Percentiles rank a stretch among this genome's conserved stretches.
These are phyloP conservation scores for Meda fulgida DNA, from an alignment of 2,797 vertebrate genomes.

Conservation along the genomic window DNA sequence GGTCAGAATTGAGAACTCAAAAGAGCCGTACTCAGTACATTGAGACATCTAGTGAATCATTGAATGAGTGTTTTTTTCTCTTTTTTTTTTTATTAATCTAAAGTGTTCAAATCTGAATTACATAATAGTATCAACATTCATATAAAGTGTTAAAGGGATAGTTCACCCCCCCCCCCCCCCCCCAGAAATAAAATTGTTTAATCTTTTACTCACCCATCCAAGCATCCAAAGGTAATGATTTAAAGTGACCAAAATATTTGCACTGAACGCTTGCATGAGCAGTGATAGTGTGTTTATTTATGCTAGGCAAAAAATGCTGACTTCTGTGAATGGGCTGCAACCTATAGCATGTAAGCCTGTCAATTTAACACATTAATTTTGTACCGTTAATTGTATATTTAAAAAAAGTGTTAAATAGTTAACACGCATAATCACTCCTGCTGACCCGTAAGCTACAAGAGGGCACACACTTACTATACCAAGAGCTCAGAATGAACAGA, in stretches of 20 bases:
- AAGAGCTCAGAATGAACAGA: background rate
- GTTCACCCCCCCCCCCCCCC: too few species aligned
- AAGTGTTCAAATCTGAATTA: background rate
- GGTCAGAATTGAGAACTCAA: slow-evolving; percentile 9
- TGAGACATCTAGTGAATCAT: background rate
- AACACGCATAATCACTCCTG: background rate
- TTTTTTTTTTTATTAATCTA: background rate
- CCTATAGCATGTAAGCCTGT: background rate
- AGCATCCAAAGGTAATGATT: too few species aligned
- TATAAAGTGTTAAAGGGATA: background rate
- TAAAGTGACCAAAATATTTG: background rate
- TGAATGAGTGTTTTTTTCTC: background rate
- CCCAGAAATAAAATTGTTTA: too few species aligned
- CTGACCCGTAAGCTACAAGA: background rate
- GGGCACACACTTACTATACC: background rate
- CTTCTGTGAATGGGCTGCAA: background rate
- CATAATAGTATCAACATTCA: background rate
- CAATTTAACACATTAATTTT: background rate
- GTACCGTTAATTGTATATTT: slow-evolving; percentile 15
- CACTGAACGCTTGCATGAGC: background rate
- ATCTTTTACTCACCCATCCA: too few species aligned
- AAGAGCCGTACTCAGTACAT: background rate
- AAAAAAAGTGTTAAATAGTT: background rate
- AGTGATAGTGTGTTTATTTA: background rate
- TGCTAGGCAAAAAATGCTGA: background rate